Conservation (phyloP, 2,113 vertebrate species). For the Lepisosteus oculatus region DNA sequence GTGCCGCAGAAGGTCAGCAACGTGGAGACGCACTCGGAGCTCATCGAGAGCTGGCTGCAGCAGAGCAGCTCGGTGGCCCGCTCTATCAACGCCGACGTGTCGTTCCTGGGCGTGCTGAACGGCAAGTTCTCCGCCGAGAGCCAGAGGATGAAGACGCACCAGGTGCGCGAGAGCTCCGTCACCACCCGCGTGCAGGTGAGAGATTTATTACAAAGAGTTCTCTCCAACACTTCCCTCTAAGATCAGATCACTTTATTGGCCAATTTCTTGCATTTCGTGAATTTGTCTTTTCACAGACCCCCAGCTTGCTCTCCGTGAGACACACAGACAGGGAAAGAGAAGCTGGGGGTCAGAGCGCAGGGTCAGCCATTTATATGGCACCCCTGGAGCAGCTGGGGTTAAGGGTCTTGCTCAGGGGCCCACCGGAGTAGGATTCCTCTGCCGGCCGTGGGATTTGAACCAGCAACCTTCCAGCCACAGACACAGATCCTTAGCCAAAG, state of each 20-base stretch:
- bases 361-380: too few relatives aligned
- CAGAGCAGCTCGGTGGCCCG: constrained; percentile 73
- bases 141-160: constrained; percentile 76
- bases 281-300: background rate
- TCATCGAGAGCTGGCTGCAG: constrained; percentile 78
- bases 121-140: constrained; percentile 79
- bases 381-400: too few relatives aligned
- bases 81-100: constrained; percentile 74
- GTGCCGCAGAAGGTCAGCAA: constrained; percentile 78
- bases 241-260: too few relatives aligned
- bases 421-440: too few relatives aligned
- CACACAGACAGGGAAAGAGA: too few relatives aligned
- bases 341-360: too few relatives aligned
- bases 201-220: background rate
- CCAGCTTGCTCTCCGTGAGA: too few relatives aligned
- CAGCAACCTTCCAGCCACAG: too few relatives aligned
- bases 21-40: constrained; percentile 81
- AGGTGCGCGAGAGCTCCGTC: constrained; percentile 70
- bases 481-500: too few relatives aligned
- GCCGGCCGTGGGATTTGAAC: too few relatives aligned
- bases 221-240: background rate
- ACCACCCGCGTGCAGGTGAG: constrained; percentile 73
- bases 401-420: too few relatives aligned
- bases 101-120: constrained; percentile 64
- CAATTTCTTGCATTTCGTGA: background rate